Evolutionary conservation across 35 echinoderm and acorn worm species (phyloP), one percentile per base, ranked within the genome.

Genomic region (Patiria miniata): DNA sequence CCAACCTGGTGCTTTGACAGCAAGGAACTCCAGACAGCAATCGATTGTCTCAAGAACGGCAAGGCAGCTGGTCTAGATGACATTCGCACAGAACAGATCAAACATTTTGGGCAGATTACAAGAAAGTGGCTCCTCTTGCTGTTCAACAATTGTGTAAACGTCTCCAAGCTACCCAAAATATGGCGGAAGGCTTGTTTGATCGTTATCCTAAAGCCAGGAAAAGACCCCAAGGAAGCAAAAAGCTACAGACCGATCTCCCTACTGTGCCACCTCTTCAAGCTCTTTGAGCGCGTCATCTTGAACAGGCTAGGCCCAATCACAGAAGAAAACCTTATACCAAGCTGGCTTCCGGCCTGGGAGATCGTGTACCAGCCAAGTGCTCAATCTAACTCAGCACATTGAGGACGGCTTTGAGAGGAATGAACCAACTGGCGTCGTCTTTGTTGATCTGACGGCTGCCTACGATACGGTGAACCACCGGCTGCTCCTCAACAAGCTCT

Each of bases 311-410:
- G 40, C 15, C 39, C 61, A 51, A 60, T 54, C 26, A 61, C 61
- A n/a, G 89, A 91, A 59, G 65, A 91, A 40, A 42, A 61, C 36
- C 73, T 91, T 39, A 91, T 91, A 68, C 28, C 51, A 68, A 38
- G 83, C 83, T 51, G 90, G 90, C 37, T 91, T 91, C 77, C 83
- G 83, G 5, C 90, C 90, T 2, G 83, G 90, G 23, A 91, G 80
- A 44, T 91, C 82, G 1, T 78, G 40, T 15, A 86, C 83, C 7
- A 86, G 83, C 34, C 90, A 86, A 68, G 51, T 86, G 22, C 56
- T 85, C 37, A 91, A 85, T 81, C 81, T 91, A 9, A 91, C 82
- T 37, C 82, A 85, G 36, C 51, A 86, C 83, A 86, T 91, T 34
- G 90, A 91, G 52, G 77, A 91, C 40, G 90, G 90, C 56, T 91